phyloP scores from a whole-genome alignment of 2,113 vertebrate species.

The Oreochromis tanganicae region DNA sequence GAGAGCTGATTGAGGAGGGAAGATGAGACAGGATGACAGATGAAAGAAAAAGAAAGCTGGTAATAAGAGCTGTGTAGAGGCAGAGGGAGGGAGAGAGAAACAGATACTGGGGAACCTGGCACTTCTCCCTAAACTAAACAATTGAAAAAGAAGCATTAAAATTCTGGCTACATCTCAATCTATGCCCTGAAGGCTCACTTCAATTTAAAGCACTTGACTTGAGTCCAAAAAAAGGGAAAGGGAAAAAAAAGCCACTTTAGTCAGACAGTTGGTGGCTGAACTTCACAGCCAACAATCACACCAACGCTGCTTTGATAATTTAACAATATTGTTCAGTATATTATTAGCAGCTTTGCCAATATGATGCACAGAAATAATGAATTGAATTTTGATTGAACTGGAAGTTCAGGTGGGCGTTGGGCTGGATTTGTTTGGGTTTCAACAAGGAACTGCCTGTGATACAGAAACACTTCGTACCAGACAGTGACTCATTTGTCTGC shows the following conservation, averaged over 20 bases:
- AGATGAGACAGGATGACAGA: conserved; percentile 23
- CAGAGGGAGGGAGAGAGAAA: not conserved
- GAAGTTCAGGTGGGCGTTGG: conserved; percentile 20
- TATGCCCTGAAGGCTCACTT: conserved; percentile 41
- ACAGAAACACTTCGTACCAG: not conserved
- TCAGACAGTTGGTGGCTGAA: conserved; percentile 30
- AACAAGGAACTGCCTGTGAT: not conserved
- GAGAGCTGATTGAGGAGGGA: not conserved
- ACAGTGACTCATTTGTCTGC: not conserved
- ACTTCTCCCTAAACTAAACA: conserved; percentile 41
- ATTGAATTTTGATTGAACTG: conserved; percentile 20
- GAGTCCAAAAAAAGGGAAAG: conserved; percentile 21
- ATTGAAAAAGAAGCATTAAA: conserved; percentile 48
- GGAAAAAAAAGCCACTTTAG: not conserved
- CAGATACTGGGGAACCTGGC: conserved; percentile 25
- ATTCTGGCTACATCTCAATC: conserved; percentile 55
- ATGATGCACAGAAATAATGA: conserved; percentile 13
- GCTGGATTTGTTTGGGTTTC: conserved; percentile 31
- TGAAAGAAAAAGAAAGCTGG: not conserved
- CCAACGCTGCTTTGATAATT: conserved; percentile 32
- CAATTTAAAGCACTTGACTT: conserved; percentile 56
- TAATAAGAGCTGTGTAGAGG: not conserved
- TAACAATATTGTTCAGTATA: conserved; percentile 35
- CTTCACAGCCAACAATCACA: conserved; percentile 20
- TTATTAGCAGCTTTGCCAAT: conserved; percentile 19